Conservation (phyloP, 1,140 invertebrate genomes). For the Dinoponera quadriceps region DNA sequence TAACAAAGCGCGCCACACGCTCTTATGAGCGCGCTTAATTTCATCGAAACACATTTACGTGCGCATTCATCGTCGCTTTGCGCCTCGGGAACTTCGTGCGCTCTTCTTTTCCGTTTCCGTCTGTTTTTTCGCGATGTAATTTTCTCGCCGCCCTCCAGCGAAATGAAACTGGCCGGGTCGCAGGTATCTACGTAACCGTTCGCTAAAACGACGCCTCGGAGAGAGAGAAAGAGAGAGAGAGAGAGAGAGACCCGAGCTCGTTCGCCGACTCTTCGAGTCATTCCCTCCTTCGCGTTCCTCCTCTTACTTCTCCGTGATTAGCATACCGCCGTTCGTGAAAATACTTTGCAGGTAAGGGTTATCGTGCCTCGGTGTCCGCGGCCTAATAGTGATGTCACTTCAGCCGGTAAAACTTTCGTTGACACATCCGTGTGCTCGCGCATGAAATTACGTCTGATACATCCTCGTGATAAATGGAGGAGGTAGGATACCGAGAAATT, state of each 20-base stretch:
- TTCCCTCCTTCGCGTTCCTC: constrained; percentile 21
- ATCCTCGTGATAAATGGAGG: constrained; percentile 7
- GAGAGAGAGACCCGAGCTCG: constrained; percentile 17
- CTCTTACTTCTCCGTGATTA: constrained; percentile 44
- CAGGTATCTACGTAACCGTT: not conserved
- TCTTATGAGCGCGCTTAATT: no score
- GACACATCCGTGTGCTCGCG: not conserved
- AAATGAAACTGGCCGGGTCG: constrained; percentile 24
- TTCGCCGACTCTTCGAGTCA: constrained; percentile 37
- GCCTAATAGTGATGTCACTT: constrained; percentile 39
- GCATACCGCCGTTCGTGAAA: constrained; percentile 50
- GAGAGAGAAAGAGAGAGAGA: constrained; percentile 43
- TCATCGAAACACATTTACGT: not conserved
- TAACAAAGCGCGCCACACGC: no score
- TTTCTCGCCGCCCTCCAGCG: constrained; percentile 21
- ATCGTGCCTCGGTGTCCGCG: not conserved
- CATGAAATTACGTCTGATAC: constrained; percentile 11
- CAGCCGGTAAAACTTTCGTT: constrained; percentile 31
- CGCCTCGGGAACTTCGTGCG: not conserved
- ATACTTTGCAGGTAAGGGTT: constrained; percentile 22
- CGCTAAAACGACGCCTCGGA: constrained; percentile 30
- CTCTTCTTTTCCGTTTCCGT: constrained; percentile 23
- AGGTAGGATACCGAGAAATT: not conserved
- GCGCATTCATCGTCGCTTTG: not conserved
- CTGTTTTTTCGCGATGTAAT: constrained; percentile 43